Conservation (phyloP, 2,888 invertebrate species). For the Agriopis leucophaearia region DNA sequence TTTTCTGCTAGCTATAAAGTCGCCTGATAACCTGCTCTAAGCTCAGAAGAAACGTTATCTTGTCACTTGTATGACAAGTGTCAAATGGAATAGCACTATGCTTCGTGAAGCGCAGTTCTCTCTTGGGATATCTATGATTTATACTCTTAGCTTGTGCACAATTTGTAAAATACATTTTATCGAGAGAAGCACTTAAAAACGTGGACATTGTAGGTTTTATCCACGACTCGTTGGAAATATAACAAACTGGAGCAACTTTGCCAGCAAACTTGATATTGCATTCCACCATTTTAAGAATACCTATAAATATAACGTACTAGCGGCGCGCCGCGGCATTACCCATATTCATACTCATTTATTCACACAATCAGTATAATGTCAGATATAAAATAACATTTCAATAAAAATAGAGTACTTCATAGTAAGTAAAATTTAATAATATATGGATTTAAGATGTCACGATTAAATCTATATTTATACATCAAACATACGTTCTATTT, state of each 20-base stretch:
- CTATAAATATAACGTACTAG: neutral
- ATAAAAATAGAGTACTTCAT: too few species aligned
- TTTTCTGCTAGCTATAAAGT: conserved; percentile 19
- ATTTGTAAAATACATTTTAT: conserved; percentile 28
- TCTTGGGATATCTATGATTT: conserved; percentile 32
- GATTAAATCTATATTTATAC: too few species aligned
- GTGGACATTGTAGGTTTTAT: conserved; percentile 17
- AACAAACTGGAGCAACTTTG: conserved; percentile 8
- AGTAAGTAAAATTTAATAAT: too few species aligned
- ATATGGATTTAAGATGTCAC: too few species aligned
- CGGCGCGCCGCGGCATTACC: neutral
- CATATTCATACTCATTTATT: too few species aligned
- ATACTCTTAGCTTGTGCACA: conserved; percentile 26
- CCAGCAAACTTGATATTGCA: conserved; percentile 8
- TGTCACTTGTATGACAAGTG: conserved; percentile 35
- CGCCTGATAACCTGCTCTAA: conserved; percentile 29
- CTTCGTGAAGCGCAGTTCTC: conserved; percentile 31
- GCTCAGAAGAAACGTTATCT: conserved; percentile 26
- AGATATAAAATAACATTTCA: too few species aligned
- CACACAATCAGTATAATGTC: too few species aligned
- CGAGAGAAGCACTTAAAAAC: conserved; percentile 13
- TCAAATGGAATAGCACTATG: conserved; percentile 31
- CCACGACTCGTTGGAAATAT: conserved; percentile 7
- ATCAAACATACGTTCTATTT: too few species aligned
- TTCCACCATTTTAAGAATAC: neutral